phyloP scores from a whole-genome alignment of 2,113 vertebrate species.

The Anolis carolinensis region DNA sequence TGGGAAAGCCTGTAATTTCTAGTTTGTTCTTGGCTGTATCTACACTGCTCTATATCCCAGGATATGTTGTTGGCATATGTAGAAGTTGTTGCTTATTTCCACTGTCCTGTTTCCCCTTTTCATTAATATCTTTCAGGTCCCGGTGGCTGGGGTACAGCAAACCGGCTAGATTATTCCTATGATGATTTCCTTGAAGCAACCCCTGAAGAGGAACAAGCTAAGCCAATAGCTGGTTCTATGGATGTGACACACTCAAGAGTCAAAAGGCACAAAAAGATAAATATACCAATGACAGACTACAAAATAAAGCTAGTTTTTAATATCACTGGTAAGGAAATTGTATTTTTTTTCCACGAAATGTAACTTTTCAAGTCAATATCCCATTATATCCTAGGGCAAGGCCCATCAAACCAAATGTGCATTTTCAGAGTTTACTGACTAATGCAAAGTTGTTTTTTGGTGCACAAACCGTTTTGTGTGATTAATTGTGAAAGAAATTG shows the following conservation, averaged over 20 bases:
- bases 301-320: conserved; percentile 98
- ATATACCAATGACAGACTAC: conserved; percentile 83
- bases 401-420: no score
- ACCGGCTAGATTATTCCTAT: conserved; percentile 90
- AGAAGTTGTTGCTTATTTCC: background rate
- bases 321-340: conserved; percentile 85
- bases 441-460: no score
- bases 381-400: no score
- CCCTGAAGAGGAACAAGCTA: conserved; percentile 70
- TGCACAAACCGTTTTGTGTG: no score
- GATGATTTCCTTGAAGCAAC: conserved; percentile 84
- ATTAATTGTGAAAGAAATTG: no score
- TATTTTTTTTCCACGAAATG: conserved; percentile 4
- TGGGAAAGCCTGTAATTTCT: no score
- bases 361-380: background rate
- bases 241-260: conserved; percentile 70
- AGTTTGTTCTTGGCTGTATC: no score
- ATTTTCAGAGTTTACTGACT: no score
- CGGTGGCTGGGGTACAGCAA: conserved; percentile 88
- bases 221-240: conserved; percentile 55
- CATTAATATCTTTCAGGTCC: conserved; percentile 76
- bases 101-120: background rate
- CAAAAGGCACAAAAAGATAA: conserved; percentile 83
- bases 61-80: background rate
- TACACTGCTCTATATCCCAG: no score